phyloP scores from a whole-genome alignment of 2,888 invertebrate species.

The Lepeophtheirus nordmannii region DNA sequence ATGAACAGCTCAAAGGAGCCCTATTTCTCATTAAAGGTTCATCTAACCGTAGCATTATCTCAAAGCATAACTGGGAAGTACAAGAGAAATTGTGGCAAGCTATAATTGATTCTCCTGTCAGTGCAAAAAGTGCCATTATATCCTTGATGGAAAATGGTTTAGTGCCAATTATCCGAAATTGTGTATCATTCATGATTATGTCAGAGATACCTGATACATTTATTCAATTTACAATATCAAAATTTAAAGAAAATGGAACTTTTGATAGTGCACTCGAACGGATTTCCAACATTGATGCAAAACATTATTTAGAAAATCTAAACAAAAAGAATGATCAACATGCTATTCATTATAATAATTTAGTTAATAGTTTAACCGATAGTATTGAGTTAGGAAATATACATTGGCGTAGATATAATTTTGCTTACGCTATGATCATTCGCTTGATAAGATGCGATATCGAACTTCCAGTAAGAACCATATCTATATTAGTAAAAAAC shows the following conservation, averaged over 20 bases:
- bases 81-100: slow-evolving; percentile 59
- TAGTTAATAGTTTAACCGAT: slow-evolving; percentile 32
- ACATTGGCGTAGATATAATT: slow-evolving; percentile 65
- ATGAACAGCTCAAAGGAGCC: slow-evolving; percentile 53
- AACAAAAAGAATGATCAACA: slow-evolving; percentile 25
- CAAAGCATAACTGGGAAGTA: slow-evolving; percentile 59
- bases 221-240: slow-evolving; percentile 20
- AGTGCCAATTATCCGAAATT: slow-evolving; percentile 28
- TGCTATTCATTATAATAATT: slow-evolving; percentile 30
- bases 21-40: slow-evolving; percentile 58
- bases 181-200: slow-evolving; percentile 30
- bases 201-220: slow-evolving; percentile 23
- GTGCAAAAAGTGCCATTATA: slow-evolving; percentile 68
- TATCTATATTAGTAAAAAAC: slow-evolving; percentile 47
- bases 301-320: slow-evolving; percentile 13
- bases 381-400: slow-evolving; percentile 33
- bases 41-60: slow-evolving; percentile 46
- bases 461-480: slow-evolving; percentile 46
- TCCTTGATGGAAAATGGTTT: slow-evolving; percentile 34
- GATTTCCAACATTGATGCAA: neutral
- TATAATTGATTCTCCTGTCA: slow-evolving; percentile 56
- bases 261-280: no score
- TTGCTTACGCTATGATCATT: slow-evolving; percentile 55
- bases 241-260: neutral
- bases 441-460: slow-evolving; percentile 55